Evolutionary conservation across 1,140 invertebrate genomes (phyloP), one percentile per base, ranked within the genome.

Genomic region (Episyrphus balteatus): DNA sequence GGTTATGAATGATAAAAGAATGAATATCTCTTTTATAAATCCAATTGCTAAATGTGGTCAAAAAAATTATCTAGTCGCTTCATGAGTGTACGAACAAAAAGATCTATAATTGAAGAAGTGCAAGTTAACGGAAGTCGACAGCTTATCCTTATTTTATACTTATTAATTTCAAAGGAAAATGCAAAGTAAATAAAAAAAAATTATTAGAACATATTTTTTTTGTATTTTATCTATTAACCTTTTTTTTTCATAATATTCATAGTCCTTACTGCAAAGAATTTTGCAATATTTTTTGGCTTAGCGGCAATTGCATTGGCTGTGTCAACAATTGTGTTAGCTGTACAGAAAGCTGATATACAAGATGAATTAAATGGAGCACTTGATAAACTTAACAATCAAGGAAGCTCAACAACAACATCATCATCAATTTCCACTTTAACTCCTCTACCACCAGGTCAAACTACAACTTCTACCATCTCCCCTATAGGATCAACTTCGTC

Each of bases 291-390:
- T 34, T 45, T 66, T 37, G 61, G 54, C 12, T 15, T 66, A 32
- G 58, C 57, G 36, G 53, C 62, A 30, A 63, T 54, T 7, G 63
- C 70, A 13, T 70, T 75, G 31, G 62, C 67, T 33, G 51, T 74
- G 1, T 68, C 72, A 3, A 72, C 70, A 8, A 64, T 72, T 46
- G 68, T 67, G 14, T 44, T 70, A 42, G 67, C 68, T 5, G 67
- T 70, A 6, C 51, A 69, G 30, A 66, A 64, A 10, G 48, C 55
- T 1, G 46, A 55, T 34, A 38, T 66, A 37, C 54, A 66, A 37
- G 47, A 61, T 40, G 62, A 66, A 41, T 48, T 66, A 12, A 53
- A 66, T 47, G 62, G 69, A 54, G 55, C 56, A 1, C 43, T 55
- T 11, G 54, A 68, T 42, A 59, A 65, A 32, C 50, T 70, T 11